Conservation (phyloP, 2,113 vertebrate species). For the Pluvianellus socialis region DNA sequence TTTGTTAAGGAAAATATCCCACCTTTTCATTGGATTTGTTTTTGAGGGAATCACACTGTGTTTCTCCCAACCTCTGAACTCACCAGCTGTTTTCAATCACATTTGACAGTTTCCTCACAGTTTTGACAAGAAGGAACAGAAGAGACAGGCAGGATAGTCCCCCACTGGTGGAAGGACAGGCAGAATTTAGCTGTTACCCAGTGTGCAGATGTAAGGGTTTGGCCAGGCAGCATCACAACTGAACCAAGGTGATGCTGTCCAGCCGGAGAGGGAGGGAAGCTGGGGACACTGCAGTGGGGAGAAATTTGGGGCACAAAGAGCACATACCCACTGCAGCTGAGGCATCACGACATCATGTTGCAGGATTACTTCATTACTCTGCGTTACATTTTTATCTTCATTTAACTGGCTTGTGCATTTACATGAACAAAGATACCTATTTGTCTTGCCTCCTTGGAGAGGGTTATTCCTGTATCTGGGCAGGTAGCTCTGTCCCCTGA, state of each 20-base stretch:
- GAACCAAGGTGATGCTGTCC: background rate
- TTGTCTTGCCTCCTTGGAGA: background rate
- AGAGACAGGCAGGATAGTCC: background rate
- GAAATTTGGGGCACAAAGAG: background rate
- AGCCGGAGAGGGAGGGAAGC: background rate
- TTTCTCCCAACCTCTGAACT: background rate
- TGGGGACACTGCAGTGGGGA: rapidly evolving
- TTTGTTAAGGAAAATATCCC: background rate
- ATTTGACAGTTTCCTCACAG: background rate
- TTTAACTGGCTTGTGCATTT: background rate
- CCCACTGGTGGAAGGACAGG: background rate
- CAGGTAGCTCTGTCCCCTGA: background rate
- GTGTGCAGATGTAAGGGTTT: rapidly evolving
- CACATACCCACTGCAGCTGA: background rate
- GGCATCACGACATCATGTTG: rapidly evolving
- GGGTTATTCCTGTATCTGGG: no score
- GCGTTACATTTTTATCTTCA: background rate
- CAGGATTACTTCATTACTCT: background rate
- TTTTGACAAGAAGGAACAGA: background rate
- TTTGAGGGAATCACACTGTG: background rate
- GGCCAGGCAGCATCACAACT: background rate
- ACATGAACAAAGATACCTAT: background rate
- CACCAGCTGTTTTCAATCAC: rapidly evolving
- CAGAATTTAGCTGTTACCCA: background rate
- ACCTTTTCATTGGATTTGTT: background rate